These are phyloP conservation scores for Petaurus breviceps DNA, from an alignment of 2,113 vertebrate genomes.

Conservation along the genomic window DNA sequence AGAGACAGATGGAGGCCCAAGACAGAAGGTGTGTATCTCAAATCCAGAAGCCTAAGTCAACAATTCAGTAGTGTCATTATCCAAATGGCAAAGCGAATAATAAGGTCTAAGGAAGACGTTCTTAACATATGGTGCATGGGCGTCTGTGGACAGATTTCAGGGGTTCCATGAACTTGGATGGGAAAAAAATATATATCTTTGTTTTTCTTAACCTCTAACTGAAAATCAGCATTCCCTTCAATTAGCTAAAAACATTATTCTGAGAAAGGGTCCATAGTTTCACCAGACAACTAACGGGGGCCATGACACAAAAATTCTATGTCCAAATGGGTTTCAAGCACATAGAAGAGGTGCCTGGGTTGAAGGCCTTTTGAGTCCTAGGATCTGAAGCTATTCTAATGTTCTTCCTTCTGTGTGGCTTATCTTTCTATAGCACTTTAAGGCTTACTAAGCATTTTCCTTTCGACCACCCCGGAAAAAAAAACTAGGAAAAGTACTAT, in stretches of 20 bases:
- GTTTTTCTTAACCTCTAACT: neutral
- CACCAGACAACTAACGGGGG: neutral
- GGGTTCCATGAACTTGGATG: neutral
- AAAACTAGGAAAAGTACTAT: neutral
- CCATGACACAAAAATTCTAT: neutral
- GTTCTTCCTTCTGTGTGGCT: neutral
- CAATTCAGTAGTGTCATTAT: neutral
- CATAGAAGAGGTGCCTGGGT: neutral
- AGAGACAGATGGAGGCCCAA: neutral
- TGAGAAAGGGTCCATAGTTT: too few relatives aligned
- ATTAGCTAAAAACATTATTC: neutral
- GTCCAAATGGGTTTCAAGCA: too few relatives aligned
- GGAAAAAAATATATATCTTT: neutral
- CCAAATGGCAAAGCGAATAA: neutral
- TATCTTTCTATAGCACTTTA: too few relatives aligned
- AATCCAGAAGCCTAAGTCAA: neutral
- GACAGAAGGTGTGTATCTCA: neutral
- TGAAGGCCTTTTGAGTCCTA: neutral
- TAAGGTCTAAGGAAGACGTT: neutral
- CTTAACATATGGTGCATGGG: neutral
- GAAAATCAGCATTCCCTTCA: neutral
- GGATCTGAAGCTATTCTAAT: neutral
- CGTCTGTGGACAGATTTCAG: neutral
- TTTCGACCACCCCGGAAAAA: neutral
- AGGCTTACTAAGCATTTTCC: neutral